Evolutionary conservation across 2,888 invertebrate species (phyloP).

Genomic region (Heteromurus nitidus): DNA sequence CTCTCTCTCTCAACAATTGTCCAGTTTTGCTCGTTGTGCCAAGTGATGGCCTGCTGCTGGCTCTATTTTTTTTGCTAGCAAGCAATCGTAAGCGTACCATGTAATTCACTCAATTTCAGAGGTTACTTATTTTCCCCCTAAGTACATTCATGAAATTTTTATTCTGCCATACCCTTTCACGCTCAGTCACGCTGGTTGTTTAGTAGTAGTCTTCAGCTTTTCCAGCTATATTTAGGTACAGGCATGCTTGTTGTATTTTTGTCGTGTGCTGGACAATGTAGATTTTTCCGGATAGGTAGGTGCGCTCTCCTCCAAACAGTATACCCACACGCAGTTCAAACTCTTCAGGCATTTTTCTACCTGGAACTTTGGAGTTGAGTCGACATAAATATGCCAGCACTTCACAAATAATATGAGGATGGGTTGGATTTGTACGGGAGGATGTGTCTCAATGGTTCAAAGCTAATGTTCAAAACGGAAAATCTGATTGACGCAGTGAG

Average conservation of each 20-base stretch:
- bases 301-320: not conserved
- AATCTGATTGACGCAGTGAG: too few species aligned
- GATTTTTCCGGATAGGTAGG: not conserved
- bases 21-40: not conserved
- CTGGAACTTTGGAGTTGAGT: too few species aligned
- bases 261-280: not conserved
- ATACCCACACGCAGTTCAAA: not conserved
- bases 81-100: not conserved
- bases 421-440: too few species aligned
- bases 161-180: not conserved
- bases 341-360: too few species aligned
- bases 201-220: too few species aligned
- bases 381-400: too few species aligned
- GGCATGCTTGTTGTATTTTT: too few species aligned
- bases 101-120: not conserved
- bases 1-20: not conserved
- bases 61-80: not conserved
- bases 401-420: too few species aligned
- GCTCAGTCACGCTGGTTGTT: not conserved
- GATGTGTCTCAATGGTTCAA: too few species aligned
- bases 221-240: too few species aligned
- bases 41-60: not conserved
- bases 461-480: too few species aligned
- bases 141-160: not conserved
- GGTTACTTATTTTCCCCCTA: not conserved